Conservation (phyloP, 2,113 vertebrate genomes). For the Oncorhynchus mykiss region DNA sequence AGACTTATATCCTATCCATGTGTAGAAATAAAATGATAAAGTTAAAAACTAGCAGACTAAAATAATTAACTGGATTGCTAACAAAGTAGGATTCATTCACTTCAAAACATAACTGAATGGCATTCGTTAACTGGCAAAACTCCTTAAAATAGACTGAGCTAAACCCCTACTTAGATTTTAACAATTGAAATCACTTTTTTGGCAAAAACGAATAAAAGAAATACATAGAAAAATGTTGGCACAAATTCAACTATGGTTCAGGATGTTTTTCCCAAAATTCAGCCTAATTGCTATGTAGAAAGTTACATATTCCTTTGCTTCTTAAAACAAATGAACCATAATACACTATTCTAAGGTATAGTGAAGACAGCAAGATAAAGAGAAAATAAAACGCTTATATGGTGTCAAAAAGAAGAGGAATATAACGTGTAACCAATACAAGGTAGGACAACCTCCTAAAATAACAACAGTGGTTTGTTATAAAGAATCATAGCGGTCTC, state of each 20-base stretch:
- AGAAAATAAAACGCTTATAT: conserved; percentile 63
- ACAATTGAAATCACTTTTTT: background rate
- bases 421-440: conserved; percentile 62
- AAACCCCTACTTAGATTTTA: background rate
- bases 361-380: conserved; percentile 50
- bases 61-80: conserved; percentile 28
- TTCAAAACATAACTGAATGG: conserved; percentile 35
- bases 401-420: conserved; percentile 65
- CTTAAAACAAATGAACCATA: conserved; percentile 48
- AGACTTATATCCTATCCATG: conserved; percentile 17
- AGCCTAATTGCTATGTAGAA: conserved; percentile 12
- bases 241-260: conserved; percentile 49
- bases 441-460: conserved; percentile 51
- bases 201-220: background rate
- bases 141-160: background rate
- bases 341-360: conserved; percentile 54
- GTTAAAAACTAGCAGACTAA: conserved; percentile 11
- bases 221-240: conserved; percentile 45
- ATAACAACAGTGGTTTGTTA: conserved; percentile 77
- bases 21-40: conserved; percentile 5
- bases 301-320: conserved; percentile 48
- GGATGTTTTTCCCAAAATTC: conserved; percentile 29
- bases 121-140: conserved; percentile 10
- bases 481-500: conserved; percentile 76
- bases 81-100: conserved; percentile 29